A percentile compares a stretch with the other conserved stretches of the same genome.
phyloP scores from a whole-genome alignment of 2,888 invertebrate genomes.

The Temnothorax ravouxi region DNA sequence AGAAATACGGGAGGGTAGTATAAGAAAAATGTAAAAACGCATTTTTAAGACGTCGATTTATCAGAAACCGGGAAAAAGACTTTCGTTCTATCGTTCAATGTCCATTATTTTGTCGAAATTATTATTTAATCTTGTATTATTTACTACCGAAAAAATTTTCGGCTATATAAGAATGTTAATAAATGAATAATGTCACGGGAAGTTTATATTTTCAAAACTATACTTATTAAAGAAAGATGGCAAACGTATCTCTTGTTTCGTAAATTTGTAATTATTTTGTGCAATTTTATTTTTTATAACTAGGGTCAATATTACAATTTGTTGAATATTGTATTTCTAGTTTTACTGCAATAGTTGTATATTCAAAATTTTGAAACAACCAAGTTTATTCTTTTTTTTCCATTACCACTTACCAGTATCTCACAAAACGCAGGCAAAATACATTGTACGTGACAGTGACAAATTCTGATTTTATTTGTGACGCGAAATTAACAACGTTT shows the following conservation, averaged over 20 bases:
- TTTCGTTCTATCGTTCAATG: background rate
- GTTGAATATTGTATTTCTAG: background rate
- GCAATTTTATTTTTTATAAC: background rate
- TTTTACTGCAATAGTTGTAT: background rate
- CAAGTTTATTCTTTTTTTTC: background rate
- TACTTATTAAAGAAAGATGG: background rate
- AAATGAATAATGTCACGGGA: background rate
- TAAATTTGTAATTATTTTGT: background rate
- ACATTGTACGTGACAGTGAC: background rate
- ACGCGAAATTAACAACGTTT: conserved; percentile 7
- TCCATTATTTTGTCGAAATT: background rate
- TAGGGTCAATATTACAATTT: background rate
- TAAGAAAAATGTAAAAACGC: background rate
- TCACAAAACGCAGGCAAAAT: background rate
- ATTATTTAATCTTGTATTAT: background rate
- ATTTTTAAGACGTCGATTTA: background rate
- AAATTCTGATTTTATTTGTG: conserved; percentile 31
- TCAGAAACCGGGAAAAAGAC: background rate
- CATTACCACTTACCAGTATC: background rate
- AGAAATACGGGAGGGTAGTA: background rate
- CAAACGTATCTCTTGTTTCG: background rate
- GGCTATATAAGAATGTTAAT: background rate
- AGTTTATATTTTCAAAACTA: background rate
- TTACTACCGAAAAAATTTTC: background rate
- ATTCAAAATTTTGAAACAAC: conserved; percentile 6